phyloP scores from a whole-genome alignment of 2,113 vertebrate species.

The Xenopus laevis region DNA sequence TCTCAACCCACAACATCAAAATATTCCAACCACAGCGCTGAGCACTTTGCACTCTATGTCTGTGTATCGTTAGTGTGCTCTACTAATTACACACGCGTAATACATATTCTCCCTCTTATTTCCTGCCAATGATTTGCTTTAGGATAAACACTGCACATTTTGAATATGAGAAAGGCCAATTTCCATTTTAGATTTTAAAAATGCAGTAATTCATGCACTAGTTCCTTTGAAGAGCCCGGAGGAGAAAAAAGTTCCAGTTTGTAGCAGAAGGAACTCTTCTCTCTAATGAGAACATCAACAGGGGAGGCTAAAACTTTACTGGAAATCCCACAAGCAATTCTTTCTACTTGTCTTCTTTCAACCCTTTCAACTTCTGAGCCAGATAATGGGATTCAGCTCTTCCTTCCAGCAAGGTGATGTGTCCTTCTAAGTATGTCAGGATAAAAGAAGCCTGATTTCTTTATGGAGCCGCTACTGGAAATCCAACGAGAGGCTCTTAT shows the following conservation, averaged over 20 bases:
- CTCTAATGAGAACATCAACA: constrained; percentile 14
- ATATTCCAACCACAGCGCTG: too few species aligned
- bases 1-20: too few species aligned
- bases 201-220: too few species aligned
- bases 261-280: not conserved
- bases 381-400: constrained; percentile 38
- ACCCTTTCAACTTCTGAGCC: constrained; percentile 34
- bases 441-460: constrained; percentile 24
- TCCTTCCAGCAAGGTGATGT: constrained; percentile 39
- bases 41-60: too few species aligned
- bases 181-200: too few species aligned
- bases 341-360: constrained; percentile 29
- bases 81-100: too few species aligned
- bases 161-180: too few species aligned
- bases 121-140: too few species aligned
- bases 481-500: not conserved
- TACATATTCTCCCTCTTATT: too few species aligned
- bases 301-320: constrained; percentile 8
- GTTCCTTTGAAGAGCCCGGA: too few species aligned
- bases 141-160: too few species aligned
- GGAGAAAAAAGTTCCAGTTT: not conserved
- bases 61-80: too few species aligned
- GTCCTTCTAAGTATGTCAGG: constrained; percentile 24
- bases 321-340: constrained; percentile 19
- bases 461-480: constrained; percentile 2